These are phyloP conservation scores for Spermophilus dauricus DNA, from an alignment of 2,113 vertebrate genomes.

Conservation along the genomic window DNA sequence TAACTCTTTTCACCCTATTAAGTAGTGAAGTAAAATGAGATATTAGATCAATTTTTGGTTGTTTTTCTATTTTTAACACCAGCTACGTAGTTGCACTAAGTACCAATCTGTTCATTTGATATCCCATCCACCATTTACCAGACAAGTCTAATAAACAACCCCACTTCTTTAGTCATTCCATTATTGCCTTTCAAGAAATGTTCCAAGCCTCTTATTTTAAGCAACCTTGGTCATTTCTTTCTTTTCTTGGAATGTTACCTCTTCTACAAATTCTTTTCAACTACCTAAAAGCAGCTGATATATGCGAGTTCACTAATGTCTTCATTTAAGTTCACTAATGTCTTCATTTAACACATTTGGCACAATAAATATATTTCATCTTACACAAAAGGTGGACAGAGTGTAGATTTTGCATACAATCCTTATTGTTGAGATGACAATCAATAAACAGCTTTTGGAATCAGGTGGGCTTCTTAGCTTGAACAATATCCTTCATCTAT, in stretches of 20 bases:
- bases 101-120: not conserved
- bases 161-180: not conserved
- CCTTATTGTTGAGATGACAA: not conserved
- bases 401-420: not conserved
- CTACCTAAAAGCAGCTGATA: not conserved
- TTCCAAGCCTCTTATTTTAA: not conserved
- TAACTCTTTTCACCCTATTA: not conserved
- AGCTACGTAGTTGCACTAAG: not conserved
- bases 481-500: not conserved
- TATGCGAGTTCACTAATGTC: not conserved
- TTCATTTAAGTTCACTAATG: not conserved
- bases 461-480: not conserved
- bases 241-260: not conserved
- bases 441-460: not conserved
- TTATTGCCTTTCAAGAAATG: not conserved
- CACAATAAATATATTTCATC: not conserved
- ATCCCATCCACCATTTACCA: not conserved
- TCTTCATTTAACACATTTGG: constrained; percentile 19
- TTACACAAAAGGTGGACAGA: not conserved
- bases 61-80: not conserved
- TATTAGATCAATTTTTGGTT: not conserved
- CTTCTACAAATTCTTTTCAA: not conserved
- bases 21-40: not conserved
- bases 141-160: not conserved
- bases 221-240: not conserved